A percentile compares a stretch with the other conserved stretches of the same genome.
Evolutionary conservation across 2,888 invertebrate species (phyloP).

Genomic region (Caenorhabditis imperialis): DNA sequence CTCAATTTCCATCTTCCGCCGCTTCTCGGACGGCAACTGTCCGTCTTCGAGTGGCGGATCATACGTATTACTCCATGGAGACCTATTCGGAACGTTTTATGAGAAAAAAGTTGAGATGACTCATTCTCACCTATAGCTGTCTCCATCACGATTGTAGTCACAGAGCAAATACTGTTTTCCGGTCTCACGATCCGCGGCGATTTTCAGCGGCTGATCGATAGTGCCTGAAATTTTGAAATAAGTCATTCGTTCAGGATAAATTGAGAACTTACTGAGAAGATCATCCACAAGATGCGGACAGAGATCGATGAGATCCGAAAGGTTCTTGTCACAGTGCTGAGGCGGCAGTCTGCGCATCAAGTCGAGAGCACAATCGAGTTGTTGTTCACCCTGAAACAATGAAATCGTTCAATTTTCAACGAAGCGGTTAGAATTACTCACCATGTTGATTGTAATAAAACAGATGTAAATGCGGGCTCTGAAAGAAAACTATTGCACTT

Average conservation of each 20-base stretch:
- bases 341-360: slow-evolving; percentile 98
- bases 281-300: slow-evolving; percentile 77
- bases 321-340: slow-evolving; percentile 98
- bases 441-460: slow-evolving; percentile 21
- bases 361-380: slow-evolving; percentile 98
- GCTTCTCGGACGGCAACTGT: slow-evolving; percentile 95
- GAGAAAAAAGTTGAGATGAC: slow-evolving; percentile 4
- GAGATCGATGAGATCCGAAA: slow-evolving; percentile 96
- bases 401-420: no score
- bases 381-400: slow-evolving; percentile 69
- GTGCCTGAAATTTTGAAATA: slow-evolving; percentile 48
- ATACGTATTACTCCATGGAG: slow-evolving; percentile 98
- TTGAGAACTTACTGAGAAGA: slow-evolving; percentile 52
- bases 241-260: background rate
- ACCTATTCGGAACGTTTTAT: slow-evolving; percentile 81
- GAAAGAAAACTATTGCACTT: background rate
- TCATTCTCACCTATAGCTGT: slow-evolving; percentile 87
- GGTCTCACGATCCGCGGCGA: slow-evolving; percentile 90
- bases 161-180: slow-evolving; percentile 97
- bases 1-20: slow-evolving; percentile 95
- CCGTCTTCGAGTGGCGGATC: slow-evolving; percentile 98
- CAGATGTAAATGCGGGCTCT: slow-evolving; percentile 8
- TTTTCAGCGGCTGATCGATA: slow-evolving; percentile 97
- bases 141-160: slow-evolving; percentile 98
- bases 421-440: background rate